Percentiles rank a stretch among this genome's conserved stretches.
Evolutionary conservation across 2,113 vertebrate genomes (phyloP).

Genomic region (Dromiciops gliroides): DNA sequence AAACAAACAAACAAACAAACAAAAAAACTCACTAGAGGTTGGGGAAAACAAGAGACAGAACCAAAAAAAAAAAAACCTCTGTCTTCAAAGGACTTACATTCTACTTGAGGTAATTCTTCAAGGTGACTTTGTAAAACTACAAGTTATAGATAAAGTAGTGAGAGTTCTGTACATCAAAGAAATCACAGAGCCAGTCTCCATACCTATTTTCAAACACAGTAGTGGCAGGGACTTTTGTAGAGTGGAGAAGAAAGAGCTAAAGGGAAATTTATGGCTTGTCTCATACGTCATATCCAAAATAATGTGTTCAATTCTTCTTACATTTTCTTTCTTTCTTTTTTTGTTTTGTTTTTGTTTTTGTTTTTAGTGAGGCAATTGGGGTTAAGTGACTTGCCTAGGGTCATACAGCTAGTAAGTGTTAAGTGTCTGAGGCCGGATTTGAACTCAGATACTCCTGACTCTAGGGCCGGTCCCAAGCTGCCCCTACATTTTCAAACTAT

Average conservation of each 20-base stretch:
- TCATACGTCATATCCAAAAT: slow-evolving; percentile 36
- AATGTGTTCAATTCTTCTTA: slow-evolving; percentile 18
- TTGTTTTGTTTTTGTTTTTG: no score
- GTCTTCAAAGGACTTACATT: not conserved
- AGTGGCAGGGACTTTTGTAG: not conserved
- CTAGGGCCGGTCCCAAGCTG: no score
- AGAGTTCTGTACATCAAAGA: not conserved
- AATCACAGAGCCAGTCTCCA: not conserved
- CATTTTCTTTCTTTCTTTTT: no score
- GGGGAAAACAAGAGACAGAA: no score
- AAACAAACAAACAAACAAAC: no score
- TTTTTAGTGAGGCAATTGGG: no score
- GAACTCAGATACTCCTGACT: no score
- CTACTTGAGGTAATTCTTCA: not conserved
- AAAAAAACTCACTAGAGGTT: no score
- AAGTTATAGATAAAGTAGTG: not conserved
- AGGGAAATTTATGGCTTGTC: slow-evolving; percentile 52
- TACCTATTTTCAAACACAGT: not conserved
- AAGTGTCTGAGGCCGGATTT: no score
- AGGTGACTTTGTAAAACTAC: not conserved
- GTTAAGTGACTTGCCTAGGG: no score
- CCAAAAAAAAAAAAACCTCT: no score
- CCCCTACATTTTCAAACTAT: slow-evolving; percentile 43
- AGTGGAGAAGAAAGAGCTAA: not conserved
- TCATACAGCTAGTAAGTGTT: no score